Evolutionary conservation across 2,888 invertebrate species (phyloP), one percentile per base, ranked within the genome.

Genomic region (Plusia festucae): DNA sequence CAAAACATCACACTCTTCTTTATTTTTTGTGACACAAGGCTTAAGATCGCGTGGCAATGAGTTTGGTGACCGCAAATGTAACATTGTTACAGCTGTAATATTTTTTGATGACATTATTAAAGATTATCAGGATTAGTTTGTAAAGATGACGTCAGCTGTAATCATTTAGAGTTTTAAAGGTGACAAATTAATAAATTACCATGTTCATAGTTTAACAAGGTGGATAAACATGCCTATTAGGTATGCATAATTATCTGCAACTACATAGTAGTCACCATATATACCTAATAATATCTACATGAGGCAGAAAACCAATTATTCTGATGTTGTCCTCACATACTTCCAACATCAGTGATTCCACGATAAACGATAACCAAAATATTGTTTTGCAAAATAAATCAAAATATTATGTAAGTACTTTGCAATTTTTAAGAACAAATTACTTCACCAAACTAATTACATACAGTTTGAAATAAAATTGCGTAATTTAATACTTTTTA

Each of bases 101-200:
- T 64, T 68, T 65, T 76, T 73, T 34, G 68, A 60, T 59, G 66
- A 64, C 74, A 77, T 70, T 70, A 76, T 60, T 73, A 70, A 70
- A 56, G 68, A 65, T 64, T 68, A 73, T 11, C 32, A 18, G 63
- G 73, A 70, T 73, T 66, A 64, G 56, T 30, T 30, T 20, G 46
- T 46, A 46, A 18, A 59, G 53, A 44, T 65, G 52, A 60, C 55
- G 49, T 65, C 20, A 65, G 22, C 15, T 20, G 58, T 54, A 60
- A 80, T 70, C 34, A 53, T 54, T 73, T 67, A 34, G 16, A 59
- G 40, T 64, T 44, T 60, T 62, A 62, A 60, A 30, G 22, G 18
- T 56, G 53, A 49, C 15, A 49, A 40, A 60, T 15, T 40, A 49
- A 52, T 64, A 53, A 30, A 16, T 11, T 11, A 6, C 16, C 15